Evolutionary conservation across 2,113 vertebrate species (phyloP), one percentile per base, ranked within the genome.

Genomic region (Seriola dumerili): DNA sequence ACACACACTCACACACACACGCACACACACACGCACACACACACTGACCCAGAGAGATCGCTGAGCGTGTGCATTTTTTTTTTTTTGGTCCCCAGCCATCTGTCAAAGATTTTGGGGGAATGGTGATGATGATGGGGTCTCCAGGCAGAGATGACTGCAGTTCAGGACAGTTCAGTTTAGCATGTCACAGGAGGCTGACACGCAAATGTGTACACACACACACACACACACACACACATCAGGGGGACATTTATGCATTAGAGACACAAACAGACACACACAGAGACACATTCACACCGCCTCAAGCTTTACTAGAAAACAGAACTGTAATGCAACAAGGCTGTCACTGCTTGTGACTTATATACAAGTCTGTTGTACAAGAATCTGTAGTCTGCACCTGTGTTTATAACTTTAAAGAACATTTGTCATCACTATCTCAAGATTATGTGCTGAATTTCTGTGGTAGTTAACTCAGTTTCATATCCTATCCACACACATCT

Each of bases 91-190:
- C 70, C 72, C 0, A 14, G 86, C 67, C 76, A 78, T 89, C 88
- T 92, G 87, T 92, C 85, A 71, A 77, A 85, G 72, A 72, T 89
- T 90, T 91, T 72, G 80, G 82, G 78, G 61, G 69, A 52, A 77
- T 80, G 42, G 61, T 85, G 87, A 83, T 82, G 85, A 89, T 89
- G 85, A 89, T 83, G 81, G 68, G 64, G 83, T 86, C 90, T 91
- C 88, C 50, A 77, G 85, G 83, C 86, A 86, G 61, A 76, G 78
- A 88, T 86, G 84, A 90, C 78, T 89, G 86, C 83, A 89, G 85
- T 69, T 90, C 85, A 88, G 59, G 38, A 86, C 76, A 79, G 71
- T 81, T 91, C 71, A 88, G 74, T 81, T 78, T 62, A 84, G 63
- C 83, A 70, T 83, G 79, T 79, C 87, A 78, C 76, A 32, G 70